phyloP scores from a whole-genome alignment of 1,140 invertebrate species.

The Sminthurinus signatus region DNA sequence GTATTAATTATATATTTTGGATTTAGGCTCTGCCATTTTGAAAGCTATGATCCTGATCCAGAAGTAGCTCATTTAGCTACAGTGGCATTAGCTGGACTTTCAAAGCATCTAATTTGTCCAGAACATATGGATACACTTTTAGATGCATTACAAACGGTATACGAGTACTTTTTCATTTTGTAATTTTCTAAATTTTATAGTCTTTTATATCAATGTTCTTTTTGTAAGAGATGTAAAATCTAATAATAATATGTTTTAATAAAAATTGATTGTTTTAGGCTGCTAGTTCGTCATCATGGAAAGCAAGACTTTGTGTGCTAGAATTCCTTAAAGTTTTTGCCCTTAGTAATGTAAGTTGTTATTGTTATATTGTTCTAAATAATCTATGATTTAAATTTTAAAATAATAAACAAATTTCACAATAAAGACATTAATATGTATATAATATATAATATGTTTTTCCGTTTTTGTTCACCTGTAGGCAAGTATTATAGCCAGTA shows the following conservation, averaged over 20 bases:
- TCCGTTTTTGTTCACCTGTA: no score
- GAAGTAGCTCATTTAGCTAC: slow-evolving; percentile 65
- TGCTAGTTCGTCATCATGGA: slow-evolving; percentile 25
- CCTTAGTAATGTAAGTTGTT: slow-evolving; percentile 49
- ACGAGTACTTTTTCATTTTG: no score
- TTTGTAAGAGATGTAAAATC: slow-evolving; percentile 4
- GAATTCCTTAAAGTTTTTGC: slow-evolving; percentile 47
- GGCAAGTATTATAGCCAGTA: slow-evolving; percentile 47
- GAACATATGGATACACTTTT: slow-evolving; percentile 52
- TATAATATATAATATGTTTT: no score
- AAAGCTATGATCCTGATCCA: slow-evolving; percentile 70
- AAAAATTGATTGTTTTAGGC: slow-evolving; percentile 18
- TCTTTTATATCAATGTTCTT: no score
- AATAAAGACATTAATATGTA: no score
- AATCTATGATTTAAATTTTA: no score
- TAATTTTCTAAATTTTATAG: no score
- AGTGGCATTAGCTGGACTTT: slow-evolving; percentile 58
- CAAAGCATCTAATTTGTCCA: slow-evolving; percentile 52
- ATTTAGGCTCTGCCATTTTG: slow-evolving; percentile 65
- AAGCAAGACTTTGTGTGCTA: slow-evolving; percentile 41
- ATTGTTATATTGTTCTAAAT: no score
- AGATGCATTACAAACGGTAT: slow-evolving; percentile 47
- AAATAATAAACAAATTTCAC: no score
- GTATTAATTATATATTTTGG: no score
- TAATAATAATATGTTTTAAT: slow-evolving; percentile 44